Evolutionary conservation across 2,113 vertebrate species (phyloP), one percentile per base, ranked within the genome.

Genomic region (Lepus europaeus): DNA sequence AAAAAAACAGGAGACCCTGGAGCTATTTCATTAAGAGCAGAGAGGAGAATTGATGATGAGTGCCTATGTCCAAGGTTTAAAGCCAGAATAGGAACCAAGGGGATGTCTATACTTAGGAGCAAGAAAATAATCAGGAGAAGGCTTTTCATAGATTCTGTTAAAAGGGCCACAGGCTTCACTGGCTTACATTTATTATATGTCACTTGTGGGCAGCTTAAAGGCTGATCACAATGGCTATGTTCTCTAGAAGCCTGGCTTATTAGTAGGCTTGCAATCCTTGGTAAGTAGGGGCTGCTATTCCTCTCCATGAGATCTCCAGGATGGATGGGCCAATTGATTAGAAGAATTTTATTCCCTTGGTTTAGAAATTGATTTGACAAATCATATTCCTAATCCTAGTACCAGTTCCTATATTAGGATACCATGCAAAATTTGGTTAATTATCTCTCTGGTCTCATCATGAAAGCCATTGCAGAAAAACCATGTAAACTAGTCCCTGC

Each of bases 11-110:
- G 20, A 39, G 49, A 59, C 33, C 10, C 20, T 94, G 51, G 20
- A 94, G 33, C n/a, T 79, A 11, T 87, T 68, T 79, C 53, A 87
- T 81, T 39, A 87, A 10, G 53, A 19, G 2, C 22, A 2, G 70
- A 76, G 9, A 0, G 3, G 16, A 45, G 11, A 89, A 53, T 63
- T 89, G 19, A 72, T 16, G 17, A 39, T 39, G 19, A 70, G 66
- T 88, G 12, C 45, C 25, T 33, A 77, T 12, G 17, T 39, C 45
- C 19, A 64, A 51, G 14, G 17, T 84, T 51, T 72, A 72, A 93
- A 95, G 45, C 56, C 49, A 82, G 69, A 86, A 61, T 89, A 53
- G 73, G 36, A 93, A 82, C 36, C 53, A 91, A 1, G 36, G 56
- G 36, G 7, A 8, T 81, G 20, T 77, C 79, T 86, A 13, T 33